Evolutionary conservation across 2,113 vertebrate genomes (phyloP), one percentile per base, ranked within the genome.

Genomic region (Chlorocebus sabaeus): DNA sequence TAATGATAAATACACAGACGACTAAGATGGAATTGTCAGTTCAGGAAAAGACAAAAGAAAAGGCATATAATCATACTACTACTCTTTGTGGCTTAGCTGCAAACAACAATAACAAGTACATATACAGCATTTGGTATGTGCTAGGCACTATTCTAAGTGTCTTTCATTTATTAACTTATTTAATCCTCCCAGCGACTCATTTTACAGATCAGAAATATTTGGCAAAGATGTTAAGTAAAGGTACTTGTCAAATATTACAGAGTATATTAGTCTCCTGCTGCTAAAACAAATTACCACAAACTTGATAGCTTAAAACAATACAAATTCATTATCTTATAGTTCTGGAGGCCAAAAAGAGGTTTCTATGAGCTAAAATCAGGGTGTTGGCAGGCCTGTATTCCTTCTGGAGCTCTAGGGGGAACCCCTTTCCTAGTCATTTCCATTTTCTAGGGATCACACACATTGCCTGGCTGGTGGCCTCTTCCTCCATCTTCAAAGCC

Each of bases 401-500:
- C 61, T 61, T 68, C 23, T 81, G 40, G 64, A 79, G 18, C 67
- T 55, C 13, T 89, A 84, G 57, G 22, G 13, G 83, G 27, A 85
- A 57, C 20, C 14, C 10, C 75, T 43, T 76, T 61, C 80, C 67
- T 92, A 43, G 40, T 2, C 32, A 94, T 89, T 89, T 73, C 75
- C 45, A 32, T 82, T 48, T 61, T 61, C 32, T 50, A 87, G 45
- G 87, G 80, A 55, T 10, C 43, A 40, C 73, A 32, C 35, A 16
- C 1, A 43, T 78, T 67, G 68, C 23, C 35, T 92, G 89, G 22
- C 57, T n/a, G 5, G 4, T 86, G 61, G 61, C 18, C 48, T 22
- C n/a, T 87, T 93, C 76, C 61, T 87, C 86, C 45, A 88, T 68
- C 35, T 95, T 95, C 45, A 81, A 88, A 57, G n/a, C 20, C 25